Evolutionary conservation across 1,140 invertebrate genomes (phyloP).

Genomic region (Caenorhabditis briggsae): DNA sequence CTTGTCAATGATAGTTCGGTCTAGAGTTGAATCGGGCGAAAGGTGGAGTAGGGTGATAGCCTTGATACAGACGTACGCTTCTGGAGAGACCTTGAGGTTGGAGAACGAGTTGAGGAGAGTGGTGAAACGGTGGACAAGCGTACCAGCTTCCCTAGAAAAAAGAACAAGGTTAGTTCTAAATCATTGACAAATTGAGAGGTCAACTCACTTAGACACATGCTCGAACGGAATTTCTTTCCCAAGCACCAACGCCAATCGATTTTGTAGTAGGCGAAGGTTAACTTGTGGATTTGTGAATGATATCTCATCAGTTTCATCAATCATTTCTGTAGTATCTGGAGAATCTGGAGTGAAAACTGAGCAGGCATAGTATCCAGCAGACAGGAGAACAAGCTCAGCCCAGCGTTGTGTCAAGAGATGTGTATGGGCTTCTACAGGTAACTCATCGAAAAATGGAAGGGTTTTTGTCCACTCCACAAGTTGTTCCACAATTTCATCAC

Average conservation of each 20-base stretch:
- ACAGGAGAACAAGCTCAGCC: constrained; percentile 79
- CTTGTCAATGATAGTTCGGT: constrained; percentile 61
- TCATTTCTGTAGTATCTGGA: constrained; percentile 58
- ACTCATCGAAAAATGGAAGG: constrained; percentile 93
- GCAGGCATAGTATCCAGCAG: constrained; percentile 68
- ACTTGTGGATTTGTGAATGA: constrained; percentile 69
- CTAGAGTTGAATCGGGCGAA: constrained; percentile 59
- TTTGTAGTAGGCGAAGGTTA: constrained; percentile 73
- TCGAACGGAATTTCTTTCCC: constrained; percentile 76
- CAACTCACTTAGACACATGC: constrained; percentile 71
- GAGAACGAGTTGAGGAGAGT: constrained; percentile 75
- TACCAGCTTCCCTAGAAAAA: constrained; percentile 77
- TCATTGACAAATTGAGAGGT: neutral
- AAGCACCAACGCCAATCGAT: constrained; percentile 74
- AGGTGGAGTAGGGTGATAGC: constrained; percentile 78
- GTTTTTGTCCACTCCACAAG: constrained; percentile 98
- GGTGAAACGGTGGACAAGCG: constrained; percentile 78
- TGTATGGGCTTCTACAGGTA: constrained; percentile 90
- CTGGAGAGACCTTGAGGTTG: constrained; percentile 72
- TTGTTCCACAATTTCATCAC: constrained; percentile 82
- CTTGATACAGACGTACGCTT: constrained; percentile 79
- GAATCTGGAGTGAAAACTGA: constrained; percentile 67
- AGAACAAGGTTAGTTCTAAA: neutral
- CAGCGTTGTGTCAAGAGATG: constrained; percentile 95
- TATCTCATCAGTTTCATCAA: constrained; percentile 64